Evolutionary conservation across 2,888 invertebrate genomes (phyloP).

Genomic region (Deilephila porcellus): DNA sequence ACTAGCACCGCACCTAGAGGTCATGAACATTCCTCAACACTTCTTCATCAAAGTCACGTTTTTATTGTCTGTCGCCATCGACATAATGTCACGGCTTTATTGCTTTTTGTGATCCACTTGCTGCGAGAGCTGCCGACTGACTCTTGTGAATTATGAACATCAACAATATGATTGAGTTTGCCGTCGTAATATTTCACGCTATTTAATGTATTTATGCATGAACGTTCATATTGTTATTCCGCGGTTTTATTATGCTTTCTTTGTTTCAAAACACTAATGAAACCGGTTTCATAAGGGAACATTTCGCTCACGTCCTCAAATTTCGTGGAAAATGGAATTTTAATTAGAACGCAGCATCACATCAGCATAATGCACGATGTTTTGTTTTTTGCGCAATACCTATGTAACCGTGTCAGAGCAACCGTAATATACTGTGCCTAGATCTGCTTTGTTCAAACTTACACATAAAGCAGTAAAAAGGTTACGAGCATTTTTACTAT

Average conservation of each 20-base stretch:
- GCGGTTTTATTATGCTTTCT: too few species aligned
- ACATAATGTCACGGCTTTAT: constrained; percentile 12
- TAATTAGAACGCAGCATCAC: constrained; percentile 17
- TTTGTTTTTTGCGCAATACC: constrained; percentile 4
- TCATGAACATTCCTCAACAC: constrained; percentile 40
- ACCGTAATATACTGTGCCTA: background rate
- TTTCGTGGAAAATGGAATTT: constrained; percentile 16
- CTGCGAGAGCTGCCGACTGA: background rate
- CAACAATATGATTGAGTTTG: background rate
- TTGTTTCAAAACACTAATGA: constrained; percentile 13
- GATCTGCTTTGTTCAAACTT: constrained; percentile 27
- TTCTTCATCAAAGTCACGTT: constrained; percentile 41
- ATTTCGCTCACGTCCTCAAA: constrained; percentile 5
- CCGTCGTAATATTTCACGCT: background rate
- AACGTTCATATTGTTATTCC: background rate
- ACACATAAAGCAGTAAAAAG: constrained; percentile 28
- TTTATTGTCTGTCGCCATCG: constrained; percentile 29
- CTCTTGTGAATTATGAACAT: background rate
- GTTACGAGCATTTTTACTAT: constrained; percentile 31
- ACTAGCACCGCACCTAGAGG: constrained; percentile 40
- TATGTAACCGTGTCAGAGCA: constrained; percentile 5
- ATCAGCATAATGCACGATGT: constrained; percentile 1
- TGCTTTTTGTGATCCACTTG: constrained; percentile 20
- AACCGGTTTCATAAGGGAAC: background rate
- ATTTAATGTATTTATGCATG: background rate